Evolutionary conservation across 2,888 invertebrate genomes (phyloP).

Genomic region (Drosophila infuscata): DNA sequence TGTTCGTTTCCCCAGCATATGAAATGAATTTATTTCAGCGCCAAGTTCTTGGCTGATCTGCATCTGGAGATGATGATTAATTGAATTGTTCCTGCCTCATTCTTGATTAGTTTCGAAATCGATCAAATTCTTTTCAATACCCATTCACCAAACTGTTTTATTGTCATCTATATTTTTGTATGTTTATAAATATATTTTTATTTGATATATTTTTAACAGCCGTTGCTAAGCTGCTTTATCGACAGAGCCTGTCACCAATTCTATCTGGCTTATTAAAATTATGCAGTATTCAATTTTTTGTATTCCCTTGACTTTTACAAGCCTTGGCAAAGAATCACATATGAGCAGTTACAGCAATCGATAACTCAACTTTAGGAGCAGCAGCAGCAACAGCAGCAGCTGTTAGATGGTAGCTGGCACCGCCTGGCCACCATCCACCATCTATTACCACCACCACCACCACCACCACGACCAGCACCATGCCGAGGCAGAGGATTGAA

Average conservation of each 20-base stretch:
- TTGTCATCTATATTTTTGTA: neutral
- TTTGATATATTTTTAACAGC: neutral
- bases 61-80: conserved; percentile 40
- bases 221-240: neutral
- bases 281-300: conserved; percentile 2
- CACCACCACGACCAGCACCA: neutral
- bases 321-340: neutral
- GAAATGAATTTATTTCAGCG: conserved; percentile 59
- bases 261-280: neutral
- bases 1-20: conserved; percentile 44
- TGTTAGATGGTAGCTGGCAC: conserved; percentile 50
- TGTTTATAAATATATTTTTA: neutral
- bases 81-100: conserved; percentile 36
- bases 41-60: conserved; percentile 48
- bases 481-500: conserved; percentile 27
- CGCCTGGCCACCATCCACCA: conserved; percentile 11
- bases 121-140: neutral
- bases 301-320: neutral
- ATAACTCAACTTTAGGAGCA: conserved; percentile 36
- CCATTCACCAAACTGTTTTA: neutral
- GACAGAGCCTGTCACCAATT: no score
- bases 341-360: conserved; percentile 32
- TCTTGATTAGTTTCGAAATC: conserved; percentile 19
- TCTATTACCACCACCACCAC: conserved; percentile 1
- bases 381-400: conserved; percentile 24